Evolutionary conservation across 2,113 vertebrate genomes (phyloP).

Genomic region (Microtus ochrogaster): DNA sequence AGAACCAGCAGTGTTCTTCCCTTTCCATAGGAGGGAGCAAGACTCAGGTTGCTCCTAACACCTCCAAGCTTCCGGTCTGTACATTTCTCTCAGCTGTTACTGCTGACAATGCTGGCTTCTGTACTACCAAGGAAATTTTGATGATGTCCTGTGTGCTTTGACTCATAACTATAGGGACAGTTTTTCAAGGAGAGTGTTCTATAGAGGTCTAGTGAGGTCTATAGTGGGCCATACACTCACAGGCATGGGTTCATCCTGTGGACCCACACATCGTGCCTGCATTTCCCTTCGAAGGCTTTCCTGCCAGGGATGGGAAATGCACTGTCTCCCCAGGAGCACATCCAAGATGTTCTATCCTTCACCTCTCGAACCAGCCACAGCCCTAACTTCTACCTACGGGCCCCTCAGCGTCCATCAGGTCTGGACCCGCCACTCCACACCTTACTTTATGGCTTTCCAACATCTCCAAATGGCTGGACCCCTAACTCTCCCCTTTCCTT

Average conservation of each 20-base stretch:
- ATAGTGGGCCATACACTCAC: background rate
- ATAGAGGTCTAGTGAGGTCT: background rate
- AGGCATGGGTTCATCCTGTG: background rate
- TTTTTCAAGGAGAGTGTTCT: constrained; percentile 12
- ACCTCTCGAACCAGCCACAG: background rate
- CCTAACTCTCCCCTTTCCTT: background rate
- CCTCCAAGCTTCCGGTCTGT: background rate
- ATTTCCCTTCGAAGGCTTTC: background rate
- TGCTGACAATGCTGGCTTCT: background rate
- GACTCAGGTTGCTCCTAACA: background rate
- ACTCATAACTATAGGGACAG: background rate
- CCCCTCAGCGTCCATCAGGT: background rate
- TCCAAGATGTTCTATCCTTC: background rate
- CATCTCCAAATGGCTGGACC: background rate
- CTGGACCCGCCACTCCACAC: background rate
- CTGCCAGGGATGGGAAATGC: background rate
- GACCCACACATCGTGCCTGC: background rate
- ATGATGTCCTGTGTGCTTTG: constrained; percentile 35
- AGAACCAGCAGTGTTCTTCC: background rate
- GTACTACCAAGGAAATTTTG: background rate
- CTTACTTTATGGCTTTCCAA: background rate
- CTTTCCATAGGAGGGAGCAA: background rate
- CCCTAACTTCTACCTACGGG: background rate
- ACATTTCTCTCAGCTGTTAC: background rate
- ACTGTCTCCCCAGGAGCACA: background rate